Base-by-base conservation (phyloP, 1,140 invertebrate species). In the Gonatopus flavifemur region DNA sequence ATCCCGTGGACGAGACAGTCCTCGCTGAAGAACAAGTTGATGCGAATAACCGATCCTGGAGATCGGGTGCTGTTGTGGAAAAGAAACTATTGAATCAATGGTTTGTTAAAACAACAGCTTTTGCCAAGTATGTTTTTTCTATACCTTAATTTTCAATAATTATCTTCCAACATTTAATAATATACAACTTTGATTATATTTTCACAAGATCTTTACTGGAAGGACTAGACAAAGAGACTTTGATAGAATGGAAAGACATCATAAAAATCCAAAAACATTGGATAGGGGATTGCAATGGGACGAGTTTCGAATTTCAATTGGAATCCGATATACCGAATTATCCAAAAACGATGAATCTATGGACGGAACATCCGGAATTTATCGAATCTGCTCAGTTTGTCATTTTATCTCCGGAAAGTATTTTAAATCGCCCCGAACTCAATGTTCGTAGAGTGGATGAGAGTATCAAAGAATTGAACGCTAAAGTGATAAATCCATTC, bases 21-120 rank as follows among this genome's bases (percentile, higher is more conserved):
- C 74, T 99, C 45, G 98, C 98, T 13, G 89, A 98, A 80, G 98
- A 99, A 76, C 98, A 99, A 84, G 92, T 99, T 20, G 94, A 97
- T 80, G 84, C 86, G 33, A 84, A 91, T 70, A 93, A 94, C 16
- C 83, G 82, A 57, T 97, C 95, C 1, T 99, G 98, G 98, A 81
- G 98, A 49, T 99, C 97, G 13, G 97, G 97, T 1, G 96, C 93
- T 6, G 86, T 87, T 73, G 96, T 98, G 10, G 90, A 98, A 70
- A 95, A 93, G 67, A 89, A 86, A 69, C 76, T 87, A 35, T 79
- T 98, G 0, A 89, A 85, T 35, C 97, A 99, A 67, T 99, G 98
- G 98, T 98, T 94, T 72, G 85, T 99, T 44, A 87, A 86, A 75
- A 96, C 94, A 1, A 95, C 93, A 37, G 84, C 85, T 46, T 97